A percentile compares a stretch with the other conserved stretches of the same genome.
These are phyloP conservation scores for Protomyctophum bolini DNA, from an alignment of 2,113 vertebrate species.

Conservation along the genomic window DNA sequence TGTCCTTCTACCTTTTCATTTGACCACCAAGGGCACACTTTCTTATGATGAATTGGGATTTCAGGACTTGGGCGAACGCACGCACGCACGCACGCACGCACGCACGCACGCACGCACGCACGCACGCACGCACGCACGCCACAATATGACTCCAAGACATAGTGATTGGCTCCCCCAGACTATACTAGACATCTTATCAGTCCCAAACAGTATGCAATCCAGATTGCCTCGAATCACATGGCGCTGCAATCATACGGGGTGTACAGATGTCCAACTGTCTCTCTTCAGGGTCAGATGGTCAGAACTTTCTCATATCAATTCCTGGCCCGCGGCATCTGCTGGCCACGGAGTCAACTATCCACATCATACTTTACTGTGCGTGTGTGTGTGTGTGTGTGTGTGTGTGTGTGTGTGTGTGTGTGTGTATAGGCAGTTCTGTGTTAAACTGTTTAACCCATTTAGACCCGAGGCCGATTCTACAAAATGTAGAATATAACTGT, in stretches of 20 bases:
- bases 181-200: constrained; percentile 51
- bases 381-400: background rate
- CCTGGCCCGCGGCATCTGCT: background rate
- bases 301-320: constrained; percentile 18
- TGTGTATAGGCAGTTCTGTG: background rate
- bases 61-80: background rate
- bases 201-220: constrained; percentile 50
- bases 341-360: background rate
- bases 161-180: constrained; percentile 27
- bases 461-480: too few species aligned
- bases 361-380: too few species aligned
- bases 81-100: constrained; percentile 19
- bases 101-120: constrained; percentile 10
- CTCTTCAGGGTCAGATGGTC: constrained; percentile 34
- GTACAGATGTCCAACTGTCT: constrained; percentile 36
- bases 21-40: too few species aligned
- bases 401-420: background rate
- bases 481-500: too few species aligned
- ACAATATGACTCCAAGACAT: constrained; percentile 22
- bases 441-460: too few species aligned
- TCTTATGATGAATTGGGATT: too few species aligned
- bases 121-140: background rate
- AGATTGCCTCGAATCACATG: constrained; percentile 44
- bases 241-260: constrained; percentile 40
- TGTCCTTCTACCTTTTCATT: too few species aligned